Evolutionary conservation across 2,113 vertebrate genomes (phyloP).

Genomic region (Vombatus ursinus): DNA sequence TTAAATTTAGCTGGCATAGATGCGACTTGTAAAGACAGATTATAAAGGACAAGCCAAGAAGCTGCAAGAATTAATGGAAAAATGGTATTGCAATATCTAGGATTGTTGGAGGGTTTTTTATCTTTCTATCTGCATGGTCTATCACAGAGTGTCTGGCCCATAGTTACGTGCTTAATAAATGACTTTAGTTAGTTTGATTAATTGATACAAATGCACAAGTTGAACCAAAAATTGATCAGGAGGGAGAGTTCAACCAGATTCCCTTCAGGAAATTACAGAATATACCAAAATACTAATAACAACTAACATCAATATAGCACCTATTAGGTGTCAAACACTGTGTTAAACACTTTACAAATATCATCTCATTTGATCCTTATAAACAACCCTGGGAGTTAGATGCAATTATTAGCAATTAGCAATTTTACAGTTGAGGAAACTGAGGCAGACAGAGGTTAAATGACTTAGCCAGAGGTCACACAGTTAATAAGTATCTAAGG

Average conservation of each 20-base stretch:
- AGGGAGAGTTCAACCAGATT: background rate
- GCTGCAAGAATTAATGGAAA: background rate
- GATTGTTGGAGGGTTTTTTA: background rate
- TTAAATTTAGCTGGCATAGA: background rate
- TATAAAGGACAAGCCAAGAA: background rate
- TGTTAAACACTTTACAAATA: background rate
- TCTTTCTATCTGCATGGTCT: background rate
- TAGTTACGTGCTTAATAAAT: background rate
- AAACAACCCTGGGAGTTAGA: background rate
- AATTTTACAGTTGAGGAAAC: background rate
- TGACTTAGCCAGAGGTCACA: background rate
- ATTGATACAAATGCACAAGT: background rate
- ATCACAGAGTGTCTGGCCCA: background rate
- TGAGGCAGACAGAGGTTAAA: background rate
- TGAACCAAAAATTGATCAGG: background rate
- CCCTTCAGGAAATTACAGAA: background rate
- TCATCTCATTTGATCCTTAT: background rate
- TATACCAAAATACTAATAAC: background rate
- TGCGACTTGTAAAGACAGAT: background rate
- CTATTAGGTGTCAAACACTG: background rate
- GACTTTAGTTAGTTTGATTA: background rate
- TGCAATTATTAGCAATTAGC: background rate
- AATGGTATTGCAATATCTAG: background rate
- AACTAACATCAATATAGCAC: background rate
- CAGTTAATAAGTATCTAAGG: background rate